Percentiles rank a stretch among this genome's conserved stretches.
Conservation (phyloP, 2,888 invertebrate species). For the Nycteola revayana region DNA sequence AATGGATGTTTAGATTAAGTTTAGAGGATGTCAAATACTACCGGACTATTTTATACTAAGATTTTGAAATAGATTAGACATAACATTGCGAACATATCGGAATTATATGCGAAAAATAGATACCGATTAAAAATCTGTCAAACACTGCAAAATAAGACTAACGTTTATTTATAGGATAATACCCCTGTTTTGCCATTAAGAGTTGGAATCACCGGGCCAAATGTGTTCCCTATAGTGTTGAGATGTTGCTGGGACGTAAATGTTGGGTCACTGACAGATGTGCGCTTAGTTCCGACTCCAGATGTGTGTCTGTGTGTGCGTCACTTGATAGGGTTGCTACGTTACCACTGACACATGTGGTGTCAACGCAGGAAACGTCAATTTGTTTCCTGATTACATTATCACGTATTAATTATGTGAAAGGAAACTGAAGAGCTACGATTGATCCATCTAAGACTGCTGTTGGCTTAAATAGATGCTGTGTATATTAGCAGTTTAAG, state of each 20-base stretch:
- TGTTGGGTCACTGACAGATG: constrained; percentile 45
- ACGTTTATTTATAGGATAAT: too few species aligned
- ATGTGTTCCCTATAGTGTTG: constrained; percentile 49
- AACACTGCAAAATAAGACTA: too few species aligned
- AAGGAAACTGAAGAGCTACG: constrained; percentile 20
- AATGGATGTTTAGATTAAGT: too few species aligned
- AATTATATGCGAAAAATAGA: too few species aligned
- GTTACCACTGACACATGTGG: constrained; percentile 43
- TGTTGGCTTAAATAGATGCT: too few species aligned
- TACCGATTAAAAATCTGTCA: too few species aligned
- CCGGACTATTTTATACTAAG: too few species aligned
- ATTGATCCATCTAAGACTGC: constrained; percentile 13
- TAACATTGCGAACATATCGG: too few species aligned
- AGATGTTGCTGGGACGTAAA: constrained; percentile 22
- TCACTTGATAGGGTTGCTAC: constrained; percentile 34
- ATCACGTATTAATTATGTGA: constrained; percentile 37
- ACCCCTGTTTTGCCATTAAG: too few species aligned
- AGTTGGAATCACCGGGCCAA: constrained; percentile 25
- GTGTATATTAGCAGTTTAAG: too few species aligned
- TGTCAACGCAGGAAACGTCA: constrained; percentile 51
- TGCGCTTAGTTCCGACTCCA: constrained; percentile 54
- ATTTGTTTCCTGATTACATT: constrained; percentile 53
- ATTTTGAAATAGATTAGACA: too few species aligned
- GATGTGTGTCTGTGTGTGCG: constrained; percentile 50
- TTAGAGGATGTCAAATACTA: too few species aligned